These are phyloP conservation scores for Acrobasis suavella DNA, from an alignment of 2,888 invertebrate species.

Conservation along the genomic window DNA sequence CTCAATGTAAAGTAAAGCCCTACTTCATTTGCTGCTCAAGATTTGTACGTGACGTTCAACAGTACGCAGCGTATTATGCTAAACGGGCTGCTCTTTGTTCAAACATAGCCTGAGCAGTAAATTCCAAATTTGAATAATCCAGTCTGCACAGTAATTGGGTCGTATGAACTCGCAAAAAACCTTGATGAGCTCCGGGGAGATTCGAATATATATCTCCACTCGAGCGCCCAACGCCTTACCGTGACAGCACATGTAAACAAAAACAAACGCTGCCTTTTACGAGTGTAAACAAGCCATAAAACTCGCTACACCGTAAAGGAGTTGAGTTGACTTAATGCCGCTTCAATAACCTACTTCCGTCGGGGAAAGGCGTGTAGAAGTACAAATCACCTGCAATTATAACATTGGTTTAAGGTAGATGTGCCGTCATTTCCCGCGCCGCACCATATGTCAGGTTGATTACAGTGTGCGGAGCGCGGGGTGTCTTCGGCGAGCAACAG, in stretches of 20 bases:
- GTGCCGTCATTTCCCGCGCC: conserved; percentile 24
- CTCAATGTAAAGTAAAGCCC: conserved; percentile 6
- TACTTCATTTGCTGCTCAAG: conserved; percentile 19
- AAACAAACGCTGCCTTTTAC: conserved; percentile 19
- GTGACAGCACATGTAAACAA: conserved; percentile 13
- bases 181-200: conserved; percentile 4
- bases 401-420: conserved; percentile 27
- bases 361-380: conserved; percentile 12
- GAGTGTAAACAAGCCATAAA: conserved; percentile 19
- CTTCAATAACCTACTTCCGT: conserved; percentile 18
- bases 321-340: conserved; percentile 1
- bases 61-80: conserved; percentile 20
- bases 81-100: conserved; percentile 20
- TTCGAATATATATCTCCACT: neutral
- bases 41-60: conserved; percentile 21
- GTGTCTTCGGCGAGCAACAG: conserved; percentile 63
- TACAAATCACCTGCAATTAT: conserved; percentile 24
- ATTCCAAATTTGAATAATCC: conserved; percentile 22
- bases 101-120: conserved; percentile 16
- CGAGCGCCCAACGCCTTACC: neutral
- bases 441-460: conserved; percentile 51
- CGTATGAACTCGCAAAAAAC: conserved; percentile 14
- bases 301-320: conserved; percentile 4
- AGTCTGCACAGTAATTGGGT: conserved; percentile 18
- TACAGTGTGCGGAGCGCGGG: conserved; percentile 47